Percentiles rank a stretch among this genome's conserved stretches.
These are phyloP conservation scores for Lutjanus campechanus DNA, from an alignment of 2,797 vertebrate species.

Conservation along the genomic window DNA sequence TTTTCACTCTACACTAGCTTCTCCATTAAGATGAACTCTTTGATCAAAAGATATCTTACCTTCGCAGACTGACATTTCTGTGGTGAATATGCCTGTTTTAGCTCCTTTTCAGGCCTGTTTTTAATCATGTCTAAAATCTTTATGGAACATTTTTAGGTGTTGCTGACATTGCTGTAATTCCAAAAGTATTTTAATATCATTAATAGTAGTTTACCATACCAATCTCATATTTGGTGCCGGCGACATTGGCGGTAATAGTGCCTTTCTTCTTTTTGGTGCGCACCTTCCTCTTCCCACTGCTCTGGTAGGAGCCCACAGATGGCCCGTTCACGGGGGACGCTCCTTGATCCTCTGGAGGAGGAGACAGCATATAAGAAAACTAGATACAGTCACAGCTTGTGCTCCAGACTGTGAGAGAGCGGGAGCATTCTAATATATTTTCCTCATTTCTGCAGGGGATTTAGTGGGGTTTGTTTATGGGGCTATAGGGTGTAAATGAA, in stretches of 20 bases:
- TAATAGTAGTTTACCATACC: constrained; percentile 82
- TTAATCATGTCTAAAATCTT: background rate
- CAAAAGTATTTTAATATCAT: background rate
- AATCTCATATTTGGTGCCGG: constrained; percentile 98
- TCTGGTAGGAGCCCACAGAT: constrained; percentile 89
- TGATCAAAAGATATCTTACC: constrained; percentile 27
- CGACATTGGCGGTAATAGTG: constrained; percentile 92
- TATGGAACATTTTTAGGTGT: background rate
- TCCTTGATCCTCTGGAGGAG: constrained; percentile 89
- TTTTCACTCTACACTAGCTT: constrained; percentile 14
- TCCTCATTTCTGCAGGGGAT: constrained; percentile 59
- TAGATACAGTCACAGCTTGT: constrained; percentile 67
- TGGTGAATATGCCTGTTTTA: background rate
- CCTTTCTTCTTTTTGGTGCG: constrained; percentile 94
- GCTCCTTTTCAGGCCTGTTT: constrained; percentile 5
- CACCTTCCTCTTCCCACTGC: constrained; percentile 92
- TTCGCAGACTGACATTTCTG: constrained; percentile 13
- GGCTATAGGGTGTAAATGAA: constrained; percentile 51
- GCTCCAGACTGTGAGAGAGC: constrained; percentile 31
- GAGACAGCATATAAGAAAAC: constrained; percentile 57
- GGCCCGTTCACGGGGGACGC: constrained; percentile 88
- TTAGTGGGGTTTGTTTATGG: constrained; percentile 59
- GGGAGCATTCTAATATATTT: constrained; percentile 47
- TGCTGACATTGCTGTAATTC: background rate
- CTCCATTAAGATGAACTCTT: background rate